Conservation (phyloP, 2,888 invertebrate species). For the Osmoderma eremita region DNA sequence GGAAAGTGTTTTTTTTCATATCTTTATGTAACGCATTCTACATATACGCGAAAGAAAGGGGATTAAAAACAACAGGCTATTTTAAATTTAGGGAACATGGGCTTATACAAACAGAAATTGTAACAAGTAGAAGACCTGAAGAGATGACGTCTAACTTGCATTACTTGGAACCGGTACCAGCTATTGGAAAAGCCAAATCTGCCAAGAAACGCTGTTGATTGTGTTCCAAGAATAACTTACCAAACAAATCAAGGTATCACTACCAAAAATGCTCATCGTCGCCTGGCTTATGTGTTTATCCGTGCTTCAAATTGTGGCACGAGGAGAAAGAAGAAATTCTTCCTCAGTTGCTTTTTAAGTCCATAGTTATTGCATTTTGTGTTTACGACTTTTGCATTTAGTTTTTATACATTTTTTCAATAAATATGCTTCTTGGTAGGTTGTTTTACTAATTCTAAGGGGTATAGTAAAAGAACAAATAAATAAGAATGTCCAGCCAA, state of each 20-base stretch:
- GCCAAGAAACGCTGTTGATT: constrained; percentile 9
- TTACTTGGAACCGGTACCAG: constrained; percentile 15
- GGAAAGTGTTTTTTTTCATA: no score
- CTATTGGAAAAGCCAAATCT: background rate
- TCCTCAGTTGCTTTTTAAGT: background rate
- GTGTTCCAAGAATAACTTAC: constrained; percentile 5
- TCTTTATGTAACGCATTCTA: no score
- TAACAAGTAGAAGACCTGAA: background rate
- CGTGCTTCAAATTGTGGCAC: constrained; percentile 9
- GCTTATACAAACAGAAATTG: background rate
- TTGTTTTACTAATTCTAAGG: constrained; percentile 2
- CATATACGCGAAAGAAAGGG: no score
- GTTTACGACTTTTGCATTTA: background rate
- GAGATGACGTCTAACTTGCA: background rate
- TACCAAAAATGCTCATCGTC: constrained; percentile 16
- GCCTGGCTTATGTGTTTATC: constrained; percentile 7
- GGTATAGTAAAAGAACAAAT: constrained; percentile 7
- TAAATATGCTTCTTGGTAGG: constrained; percentile 6
- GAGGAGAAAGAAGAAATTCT: background rate
- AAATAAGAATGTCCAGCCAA: constrained; percentile 1
- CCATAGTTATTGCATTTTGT: background rate
- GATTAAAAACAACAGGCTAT: no score
- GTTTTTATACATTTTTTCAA: background rate
- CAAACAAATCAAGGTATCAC: constrained; percentile 3
- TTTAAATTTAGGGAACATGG: no score